Evolutionary conservation across 2,888 invertebrate species (phyloP).

Genomic region (Azorinus chamasolen): DNA sequence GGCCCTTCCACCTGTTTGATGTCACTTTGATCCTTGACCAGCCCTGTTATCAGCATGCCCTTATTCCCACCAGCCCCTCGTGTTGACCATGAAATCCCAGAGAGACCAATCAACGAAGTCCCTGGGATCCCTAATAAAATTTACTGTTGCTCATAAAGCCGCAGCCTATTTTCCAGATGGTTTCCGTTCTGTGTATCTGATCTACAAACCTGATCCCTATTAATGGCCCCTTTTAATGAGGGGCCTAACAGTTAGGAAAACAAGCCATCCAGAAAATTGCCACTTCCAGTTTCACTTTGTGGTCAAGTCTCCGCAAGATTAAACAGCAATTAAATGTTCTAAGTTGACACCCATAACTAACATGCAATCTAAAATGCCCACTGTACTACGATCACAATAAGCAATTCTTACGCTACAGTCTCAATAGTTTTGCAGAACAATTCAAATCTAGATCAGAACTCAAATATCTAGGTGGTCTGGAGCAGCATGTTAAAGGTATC

Average conservation of each 20-base stretch:
- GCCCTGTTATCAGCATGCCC: slow-evolving; percentile 14
- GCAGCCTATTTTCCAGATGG: slow-evolving; percentile 36
- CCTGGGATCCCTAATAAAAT: slow-evolving; percentile 21
- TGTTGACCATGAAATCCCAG: slow-evolving; percentile 28
- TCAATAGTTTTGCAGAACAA: no score
- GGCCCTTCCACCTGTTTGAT: neutral
- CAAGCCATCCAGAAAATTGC: slow-evolving; percentile 25
- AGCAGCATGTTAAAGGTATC: no score
- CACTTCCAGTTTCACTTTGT: slow-evolving; percentile 17
- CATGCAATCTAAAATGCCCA: no score
- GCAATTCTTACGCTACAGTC: no score
- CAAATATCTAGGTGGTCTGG: no score
- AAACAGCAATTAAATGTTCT: no score
- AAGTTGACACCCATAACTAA: no score
- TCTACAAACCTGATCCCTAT: slow-evolving; percentile 1
- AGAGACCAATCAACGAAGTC: slow-evolving; percentile 10
- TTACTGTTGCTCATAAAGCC: slow-evolving; percentile 43
- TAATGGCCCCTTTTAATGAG: slow-evolving; percentile 22
- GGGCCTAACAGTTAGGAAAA: slow-evolving; percentile 22
- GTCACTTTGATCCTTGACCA: slow-evolving; percentile 27
- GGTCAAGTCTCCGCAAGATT: no score
- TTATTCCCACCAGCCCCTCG: slow-evolving; percentile 21
- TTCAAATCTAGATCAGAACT: no score
- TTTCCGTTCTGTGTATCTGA: slow-evolving; percentile 11
- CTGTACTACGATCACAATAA: no score